Conservation (phyloP, 2,113 vertebrate species). For the Pelusios castaneus region DNA sequence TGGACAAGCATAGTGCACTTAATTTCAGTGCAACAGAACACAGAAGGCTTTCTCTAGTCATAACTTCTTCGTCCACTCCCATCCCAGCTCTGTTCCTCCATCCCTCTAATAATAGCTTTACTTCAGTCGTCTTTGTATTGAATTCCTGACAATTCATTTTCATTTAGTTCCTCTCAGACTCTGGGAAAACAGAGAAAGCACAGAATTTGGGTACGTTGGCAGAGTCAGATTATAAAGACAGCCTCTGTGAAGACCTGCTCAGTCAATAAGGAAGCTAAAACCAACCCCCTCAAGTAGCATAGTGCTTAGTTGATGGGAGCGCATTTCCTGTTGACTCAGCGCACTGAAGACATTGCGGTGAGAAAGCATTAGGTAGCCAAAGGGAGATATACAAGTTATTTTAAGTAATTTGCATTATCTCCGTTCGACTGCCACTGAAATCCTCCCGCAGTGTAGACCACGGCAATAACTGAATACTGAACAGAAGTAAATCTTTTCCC, state of each 20-base stretch:
- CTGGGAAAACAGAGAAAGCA: not conserved
- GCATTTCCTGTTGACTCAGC: too few relatives aligned
- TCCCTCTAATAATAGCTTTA: not conserved
- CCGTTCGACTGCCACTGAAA: not conserved
- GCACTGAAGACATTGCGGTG: too few relatives aligned
- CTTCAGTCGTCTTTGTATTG: not conserved
- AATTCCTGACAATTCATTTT: not conserved
- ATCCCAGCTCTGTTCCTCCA: not conserved
- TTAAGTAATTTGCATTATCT: not conserved
- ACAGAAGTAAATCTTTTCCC: not conserved
- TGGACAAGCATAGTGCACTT: not conserved
- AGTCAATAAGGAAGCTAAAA: too few relatives aligned
- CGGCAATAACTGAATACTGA: not conserved
- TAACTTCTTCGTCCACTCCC: not conserved
- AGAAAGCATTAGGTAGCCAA: too few relatives aligned
- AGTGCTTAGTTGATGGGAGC: too few relatives aligned
- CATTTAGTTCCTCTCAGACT: not conserved
- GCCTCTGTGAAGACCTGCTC: not conserved
- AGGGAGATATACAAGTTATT: too few relatives aligned
- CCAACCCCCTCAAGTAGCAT: too few relatives aligned
- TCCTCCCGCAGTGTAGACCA: too few relatives aligned
- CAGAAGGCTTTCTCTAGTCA: not conserved
- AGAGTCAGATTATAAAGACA: not conserved
- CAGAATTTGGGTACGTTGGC: not conserved
- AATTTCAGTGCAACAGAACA: not conserved